phyloP scores from a whole-genome alignment of 2,797 vertebrate genomes.

The Acanthornis magna region DNA sequence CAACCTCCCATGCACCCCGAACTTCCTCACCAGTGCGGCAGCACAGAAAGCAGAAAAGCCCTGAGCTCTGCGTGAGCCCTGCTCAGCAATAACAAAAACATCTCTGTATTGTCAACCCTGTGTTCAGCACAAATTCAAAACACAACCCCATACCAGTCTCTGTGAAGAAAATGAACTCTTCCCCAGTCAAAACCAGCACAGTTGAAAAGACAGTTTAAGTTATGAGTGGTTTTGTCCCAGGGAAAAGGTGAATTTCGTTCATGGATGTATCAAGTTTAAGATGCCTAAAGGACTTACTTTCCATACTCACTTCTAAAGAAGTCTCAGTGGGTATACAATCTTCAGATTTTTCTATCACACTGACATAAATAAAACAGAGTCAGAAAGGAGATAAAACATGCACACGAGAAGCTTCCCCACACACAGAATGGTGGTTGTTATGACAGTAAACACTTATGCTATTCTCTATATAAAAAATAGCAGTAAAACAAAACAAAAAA shows the following conservation, averaged over 20 bases:
- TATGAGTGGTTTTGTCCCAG: background rate
- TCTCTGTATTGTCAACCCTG: background rate
- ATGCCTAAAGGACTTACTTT: background rate
- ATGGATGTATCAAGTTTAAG: background rate
- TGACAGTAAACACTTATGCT: background rate
- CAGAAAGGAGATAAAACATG: background rate
- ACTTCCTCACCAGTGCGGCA: accelerated
- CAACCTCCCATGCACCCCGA: accelerated
- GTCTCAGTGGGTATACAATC: background rate
- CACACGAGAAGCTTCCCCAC: background rate
- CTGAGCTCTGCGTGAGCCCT: background rate
- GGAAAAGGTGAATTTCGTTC: background rate
- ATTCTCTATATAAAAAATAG: background rate
- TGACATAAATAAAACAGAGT: background rate
- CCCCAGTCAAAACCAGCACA: background rate
- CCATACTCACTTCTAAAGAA: background rate
- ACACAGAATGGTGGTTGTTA: background rate
- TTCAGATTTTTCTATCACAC: background rate
- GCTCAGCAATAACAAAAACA: background rate
- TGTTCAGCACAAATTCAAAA: background rate
- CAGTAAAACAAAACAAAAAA: background rate
- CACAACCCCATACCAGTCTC: accelerated
- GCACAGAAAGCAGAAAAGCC: accelerated
- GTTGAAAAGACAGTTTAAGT: background rate
- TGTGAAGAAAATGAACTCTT: background rate